These are phyloP conservation scores for Xyrichtys novacula DNA, from an alignment of 2,797 vertebrate genomes.

Conservation along the genomic window DNA sequence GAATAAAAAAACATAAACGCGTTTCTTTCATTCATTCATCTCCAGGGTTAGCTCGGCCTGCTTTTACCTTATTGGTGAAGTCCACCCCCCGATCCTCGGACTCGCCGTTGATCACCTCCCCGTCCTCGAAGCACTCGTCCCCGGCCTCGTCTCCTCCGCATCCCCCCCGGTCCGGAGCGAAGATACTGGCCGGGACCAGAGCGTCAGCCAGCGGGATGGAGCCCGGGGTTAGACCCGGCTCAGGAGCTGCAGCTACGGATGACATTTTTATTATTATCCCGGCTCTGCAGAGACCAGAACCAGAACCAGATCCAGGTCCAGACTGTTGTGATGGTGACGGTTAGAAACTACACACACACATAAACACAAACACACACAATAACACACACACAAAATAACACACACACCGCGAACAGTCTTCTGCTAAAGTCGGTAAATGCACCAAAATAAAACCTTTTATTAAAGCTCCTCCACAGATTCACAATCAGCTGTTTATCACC, in stretches of 20 bases:
- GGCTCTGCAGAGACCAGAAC: slow-evolving; percentile 33
- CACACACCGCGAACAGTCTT: too few species aligned
- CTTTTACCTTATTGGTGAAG: slow-evolving; percentile 94
- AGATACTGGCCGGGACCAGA: slow-evolving; percentile 92
- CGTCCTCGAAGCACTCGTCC: slow-evolving; percentile 81
- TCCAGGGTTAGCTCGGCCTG: slow-evolving; percentile 53
- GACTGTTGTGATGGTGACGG: slow-evolving; percentile 54
- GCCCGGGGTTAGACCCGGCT: slow-evolving; percentile 82
- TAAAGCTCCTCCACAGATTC: too few species aligned
- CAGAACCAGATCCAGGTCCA: not conserved
- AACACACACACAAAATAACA: too few species aligned
- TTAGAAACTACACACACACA: slow-evolving; percentile 11
- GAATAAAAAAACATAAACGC: too few species aligned
- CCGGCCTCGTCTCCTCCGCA: slow-evolving; percentile 77
- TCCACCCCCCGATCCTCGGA: slow-evolving; percentile 86
- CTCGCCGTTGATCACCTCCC: slow-evolving; percentile 87
- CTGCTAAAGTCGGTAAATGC: too few species aligned
- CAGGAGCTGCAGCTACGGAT: slow-evolving; percentile 82
- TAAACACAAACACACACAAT: slow-evolving; percentile 1
- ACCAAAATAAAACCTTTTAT: too few species aligned
- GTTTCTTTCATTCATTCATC: slow-evolving; percentile 64
- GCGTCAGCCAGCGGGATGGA: slow-evolving; percentile 77
- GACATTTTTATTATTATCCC: slow-evolving; percentile 85
- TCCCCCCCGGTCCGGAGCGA: slow-evolving; percentile 91
- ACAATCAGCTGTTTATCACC: slow-evolving; percentile 35